Percentiles rank a stretch among this genome's conserved stretches.
Evolutionary conservation across 2,797 vertebrate genomes (phyloP).

Genomic region (Otolemur crassicaudatus): DNA sequence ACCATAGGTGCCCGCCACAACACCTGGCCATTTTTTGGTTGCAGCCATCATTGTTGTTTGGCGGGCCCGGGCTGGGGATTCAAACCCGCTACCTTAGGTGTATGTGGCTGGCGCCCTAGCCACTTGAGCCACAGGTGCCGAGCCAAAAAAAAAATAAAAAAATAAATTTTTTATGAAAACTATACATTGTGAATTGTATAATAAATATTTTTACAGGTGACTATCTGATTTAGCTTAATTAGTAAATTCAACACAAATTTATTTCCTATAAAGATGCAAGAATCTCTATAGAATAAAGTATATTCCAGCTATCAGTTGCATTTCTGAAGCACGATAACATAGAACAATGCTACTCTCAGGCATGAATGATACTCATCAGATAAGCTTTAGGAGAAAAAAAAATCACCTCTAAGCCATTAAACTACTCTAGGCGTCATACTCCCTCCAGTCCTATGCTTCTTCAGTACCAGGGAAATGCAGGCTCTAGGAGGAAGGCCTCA

Average conservation of each 20-base stretch:
- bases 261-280: background rate
- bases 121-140: too few relatives aligned
- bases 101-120: too few relatives aligned
- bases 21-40: too few relatives aligned
- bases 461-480: background rate
- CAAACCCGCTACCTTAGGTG: too few relatives aligned
- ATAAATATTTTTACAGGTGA: background rate
- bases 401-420: background rate
- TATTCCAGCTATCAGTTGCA: background rate
- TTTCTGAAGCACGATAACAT: background rate
- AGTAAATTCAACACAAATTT: background rate
- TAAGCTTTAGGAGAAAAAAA: background rate
- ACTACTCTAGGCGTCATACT: background rate
- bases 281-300: background rate
- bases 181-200: background rate
- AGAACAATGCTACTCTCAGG: background rate
- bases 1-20: too few relatives aligned
- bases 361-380: background rate
- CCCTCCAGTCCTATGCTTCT: background rate
- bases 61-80: too few relatives aligned
- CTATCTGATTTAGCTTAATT: background rate
- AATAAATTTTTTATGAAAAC: background rate
- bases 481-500: background rate
- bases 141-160: too few relatives aligned
- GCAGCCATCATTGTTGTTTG: too few relatives aligned